These are phyloP conservation scores for Acanthurus lineatus DNA, from an alignment of 2,797 vertebrate species.

Conservation along the genomic window DNA sequence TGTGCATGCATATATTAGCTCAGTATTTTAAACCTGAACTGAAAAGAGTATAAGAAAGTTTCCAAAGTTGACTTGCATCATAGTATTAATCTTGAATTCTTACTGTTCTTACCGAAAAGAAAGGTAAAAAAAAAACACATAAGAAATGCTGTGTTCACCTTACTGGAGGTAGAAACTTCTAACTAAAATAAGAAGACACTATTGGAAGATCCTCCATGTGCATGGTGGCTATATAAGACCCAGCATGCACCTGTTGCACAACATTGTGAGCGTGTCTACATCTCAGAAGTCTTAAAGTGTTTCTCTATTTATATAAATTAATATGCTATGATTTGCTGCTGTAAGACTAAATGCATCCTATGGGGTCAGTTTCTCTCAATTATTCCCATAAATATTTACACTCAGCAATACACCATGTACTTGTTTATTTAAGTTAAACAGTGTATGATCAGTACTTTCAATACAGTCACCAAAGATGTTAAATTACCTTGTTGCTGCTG, in stretches of 20 bases:
- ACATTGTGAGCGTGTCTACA: background rate
- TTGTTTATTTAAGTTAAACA: background rate
- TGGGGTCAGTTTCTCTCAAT: background rate
- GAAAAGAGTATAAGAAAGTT: conserved; percentile 13
- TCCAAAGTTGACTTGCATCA: background rate
- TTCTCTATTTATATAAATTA: too few relatives aligned
- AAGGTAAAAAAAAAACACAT: too few relatives aligned
- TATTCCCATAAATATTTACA: background rate
- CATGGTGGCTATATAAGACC: background rate
- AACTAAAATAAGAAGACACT: too few relatives aligned
- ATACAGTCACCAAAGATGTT: background rate
- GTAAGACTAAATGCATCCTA: background rate
- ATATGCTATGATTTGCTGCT: background rate
- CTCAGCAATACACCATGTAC: background rate
- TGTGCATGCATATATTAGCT: conserved; percentile 10
- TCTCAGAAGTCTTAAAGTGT: too few relatives aligned
- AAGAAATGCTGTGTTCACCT: too few relatives aligned
- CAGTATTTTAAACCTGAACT: background rate
- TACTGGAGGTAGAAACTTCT: too few relatives aligned
- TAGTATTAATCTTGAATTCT: background rate
- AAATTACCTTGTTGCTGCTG: conserved; percentile 1
- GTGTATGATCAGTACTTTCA: background rate
- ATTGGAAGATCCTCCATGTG: background rate
- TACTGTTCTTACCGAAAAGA: too few relatives aligned
- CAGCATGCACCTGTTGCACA: background rate